Percentiles rank a stretch among this genome's conserved stretches.
Evolutionary conservation across 2,888 invertebrate species (phyloP).

Genomic region (Scelioninae gen. 2): DNA sequence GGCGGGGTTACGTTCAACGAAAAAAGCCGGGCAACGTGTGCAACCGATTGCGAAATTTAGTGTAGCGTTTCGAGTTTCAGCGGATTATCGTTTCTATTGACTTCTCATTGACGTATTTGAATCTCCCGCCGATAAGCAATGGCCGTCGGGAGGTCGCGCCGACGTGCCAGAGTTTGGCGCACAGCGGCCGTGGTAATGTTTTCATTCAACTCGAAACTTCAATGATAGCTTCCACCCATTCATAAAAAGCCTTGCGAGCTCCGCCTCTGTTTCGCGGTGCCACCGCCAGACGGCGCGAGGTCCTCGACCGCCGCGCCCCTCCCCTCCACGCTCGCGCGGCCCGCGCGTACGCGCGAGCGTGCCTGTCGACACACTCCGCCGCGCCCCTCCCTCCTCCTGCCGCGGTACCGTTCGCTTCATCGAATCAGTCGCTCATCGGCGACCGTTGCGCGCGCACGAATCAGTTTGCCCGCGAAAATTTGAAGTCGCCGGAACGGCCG

Average conservation of each 20-base stretch:
- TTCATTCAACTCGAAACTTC: slow-evolving; percentile 76
- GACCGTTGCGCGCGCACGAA: slow-evolving; percentile 62
- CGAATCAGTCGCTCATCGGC: slow-evolving; percentile 70
- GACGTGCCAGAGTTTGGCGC: slow-evolving; percentile 60
- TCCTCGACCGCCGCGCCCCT: slow-evolving; percentile 55
- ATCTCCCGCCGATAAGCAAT: slow-evolving; percentile 63
- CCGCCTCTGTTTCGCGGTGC: slow-evolving; percentile 61
- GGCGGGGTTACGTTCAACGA: neutral
- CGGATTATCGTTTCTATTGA: slow-evolving; percentile 43
- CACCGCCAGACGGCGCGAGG: slow-evolving; percentile 72
- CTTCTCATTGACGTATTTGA: slow-evolving; percentile 60
- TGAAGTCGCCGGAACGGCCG: too few species aligned
- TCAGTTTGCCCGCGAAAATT: slow-evolving; percentile 43
- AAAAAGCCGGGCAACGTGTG: too few species aligned
- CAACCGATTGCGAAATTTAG: slow-evolving; percentile 27
- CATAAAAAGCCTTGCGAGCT: slow-evolving; percentile 74
- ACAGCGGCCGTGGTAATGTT: slow-evolving; percentile 67
- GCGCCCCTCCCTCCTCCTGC: slow-evolving; percentile 35
- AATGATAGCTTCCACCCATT: slow-evolving; percentile 76
- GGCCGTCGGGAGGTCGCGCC: slow-evolving; percentile 60
- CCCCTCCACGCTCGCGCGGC: slow-evolving; percentile 34
- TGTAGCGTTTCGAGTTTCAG: slow-evolving; percentile 3
- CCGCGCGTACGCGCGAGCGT: slow-evolving; percentile 44
- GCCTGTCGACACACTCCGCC: slow-evolving; percentile 35
- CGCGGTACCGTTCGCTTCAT: slow-evolving; percentile 38